A percentile compares a stretch with the other conserved stretches of the same genome.
These are phyloP conservation scores for Tretioscincus oriximinensis DNA, from an alignment of 2,113 vertebrate species.

Conservation along the genomic window DNA sequence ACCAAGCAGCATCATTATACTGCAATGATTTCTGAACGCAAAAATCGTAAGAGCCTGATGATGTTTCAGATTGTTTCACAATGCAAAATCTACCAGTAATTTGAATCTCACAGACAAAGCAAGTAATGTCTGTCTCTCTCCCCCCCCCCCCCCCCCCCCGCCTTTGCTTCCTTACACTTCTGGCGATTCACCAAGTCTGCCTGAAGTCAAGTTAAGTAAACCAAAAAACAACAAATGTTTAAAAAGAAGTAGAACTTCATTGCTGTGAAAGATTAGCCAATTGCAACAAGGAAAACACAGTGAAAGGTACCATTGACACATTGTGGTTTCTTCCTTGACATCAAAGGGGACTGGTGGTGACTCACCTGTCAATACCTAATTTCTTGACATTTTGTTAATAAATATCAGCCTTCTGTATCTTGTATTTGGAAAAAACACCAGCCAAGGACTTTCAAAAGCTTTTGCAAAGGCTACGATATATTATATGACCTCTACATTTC, in stretches of 20 bases:
- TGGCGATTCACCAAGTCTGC: too few relatives aligned
- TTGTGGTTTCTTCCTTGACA: too few relatives aligned
- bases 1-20: neutral
- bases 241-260: too few relatives aligned
- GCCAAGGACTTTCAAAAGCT: neutral
- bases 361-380: too few relatives aligned
- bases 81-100: neutral
- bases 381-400: neutral
- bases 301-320: too few relatives aligned
- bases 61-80: neutral
- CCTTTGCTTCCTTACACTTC: neutral
- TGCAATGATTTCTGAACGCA: neutral
- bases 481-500: neutral
- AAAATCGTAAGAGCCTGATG: neutral
- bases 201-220: too few relatives aligned
- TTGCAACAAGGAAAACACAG: too few relatives aligned
- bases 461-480: neutral
- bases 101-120: neutral
- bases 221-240: too few relatives aligned
- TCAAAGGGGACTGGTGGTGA: too few relatives aligned
- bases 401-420: too few relatives aligned
- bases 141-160: too few relatives aligned
- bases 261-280: too few relatives aligned
- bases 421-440: neutral
- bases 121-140: neutral